A percentile compares a stretch with the other conserved stretches of the same genome.
Evolutionary conservation across 2,797 vertebrate species (phyloP).

Genomic region (Crenuchus spilurus): DNA sequence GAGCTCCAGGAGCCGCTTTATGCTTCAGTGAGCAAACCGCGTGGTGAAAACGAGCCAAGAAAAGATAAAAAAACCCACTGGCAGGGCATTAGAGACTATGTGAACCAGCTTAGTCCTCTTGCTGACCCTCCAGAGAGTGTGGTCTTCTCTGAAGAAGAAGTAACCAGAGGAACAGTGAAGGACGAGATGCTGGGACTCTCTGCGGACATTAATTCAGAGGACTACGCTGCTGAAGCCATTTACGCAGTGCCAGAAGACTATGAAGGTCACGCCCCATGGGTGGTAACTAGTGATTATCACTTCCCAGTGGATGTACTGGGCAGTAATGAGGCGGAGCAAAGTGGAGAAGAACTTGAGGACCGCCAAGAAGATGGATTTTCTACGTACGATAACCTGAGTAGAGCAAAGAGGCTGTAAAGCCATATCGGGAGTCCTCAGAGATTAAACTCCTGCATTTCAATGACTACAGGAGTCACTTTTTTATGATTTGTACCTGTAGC

Average conservation of each 20-base stretch:
- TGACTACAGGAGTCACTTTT: no score
- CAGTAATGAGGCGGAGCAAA: neutral
- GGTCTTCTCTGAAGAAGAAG: neutral
- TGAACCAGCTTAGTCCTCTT: neutral
- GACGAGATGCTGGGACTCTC: neutral
- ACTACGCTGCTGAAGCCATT: constrained; percentile 24
- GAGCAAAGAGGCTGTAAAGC: neutral
- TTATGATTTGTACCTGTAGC: no score
- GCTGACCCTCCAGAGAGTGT: neutral
- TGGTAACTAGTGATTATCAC: neutral
- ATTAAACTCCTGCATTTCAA: no score
- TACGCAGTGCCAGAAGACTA: constrained; percentile 33
- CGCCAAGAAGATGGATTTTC: neutral
- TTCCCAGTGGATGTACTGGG: neutral
- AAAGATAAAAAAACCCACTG: neutral
- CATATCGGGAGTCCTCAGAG: neutral
- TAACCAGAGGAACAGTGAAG: neutral
- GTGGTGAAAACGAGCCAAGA: neutral
- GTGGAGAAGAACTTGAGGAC: neutral
- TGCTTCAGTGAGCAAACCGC: constrained; percentile 39
- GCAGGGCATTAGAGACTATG: neutral
- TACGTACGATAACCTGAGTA: constrained; percentile 32
- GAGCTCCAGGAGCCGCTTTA: constrained; percentile 43
- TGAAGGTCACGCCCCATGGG: neutral
- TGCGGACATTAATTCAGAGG: neutral